These are phyloP conservation scores for Stegastes partitus DNA, from an alignment of 2,113 vertebrate genomes.

Conservation along the genomic window DNA sequence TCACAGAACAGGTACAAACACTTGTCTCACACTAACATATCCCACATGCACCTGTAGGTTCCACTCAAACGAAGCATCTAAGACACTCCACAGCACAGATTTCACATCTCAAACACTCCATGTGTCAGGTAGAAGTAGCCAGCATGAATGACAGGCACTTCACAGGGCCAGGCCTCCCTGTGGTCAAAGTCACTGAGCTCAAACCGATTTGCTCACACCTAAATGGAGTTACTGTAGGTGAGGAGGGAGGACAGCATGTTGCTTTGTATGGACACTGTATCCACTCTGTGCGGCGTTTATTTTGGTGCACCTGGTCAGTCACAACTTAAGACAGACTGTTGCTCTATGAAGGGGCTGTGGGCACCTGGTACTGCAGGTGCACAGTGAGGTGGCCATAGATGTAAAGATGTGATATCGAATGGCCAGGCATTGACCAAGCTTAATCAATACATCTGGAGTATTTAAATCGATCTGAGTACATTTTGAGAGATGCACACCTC, in stretches of 20 bases:
- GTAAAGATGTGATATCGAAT: not conserved
- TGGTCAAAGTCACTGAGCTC: conserved; percentile 1
- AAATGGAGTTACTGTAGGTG: conserved; percentile 62
- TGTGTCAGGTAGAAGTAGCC: conserved; percentile 16
- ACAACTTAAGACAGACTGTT: conserved; percentile 17
- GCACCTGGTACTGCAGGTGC: conserved; percentile 68
- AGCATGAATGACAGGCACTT: conserved; percentile 37
- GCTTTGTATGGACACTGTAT: conserved; percentile 39
- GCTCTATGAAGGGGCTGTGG: conserved; percentile 10
- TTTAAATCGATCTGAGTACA: not conserved
- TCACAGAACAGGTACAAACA: conserved; percentile 11
- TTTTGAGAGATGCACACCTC: not conserved
- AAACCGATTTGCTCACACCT: conserved; percentile 60
- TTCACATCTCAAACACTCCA: not conserved
- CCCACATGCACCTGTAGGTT: conserved; percentile 23
- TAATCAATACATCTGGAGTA: too few relatives aligned
- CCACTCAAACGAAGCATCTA: not conserved
- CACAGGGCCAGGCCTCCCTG: not conserved
- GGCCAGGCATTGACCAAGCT: not conserved
- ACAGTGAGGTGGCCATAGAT: not conserved
- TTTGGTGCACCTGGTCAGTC: conserved; percentile 34
- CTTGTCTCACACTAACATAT: not conserved
- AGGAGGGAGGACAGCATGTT: conserved; percentile 32
- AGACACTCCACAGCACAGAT: not conserved
- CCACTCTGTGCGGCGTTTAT: conserved; percentile 42